Evolutionary conservation across 2,888 invertebrate species (phyloP).

Genomic region (Phasia obesa): DNA sequence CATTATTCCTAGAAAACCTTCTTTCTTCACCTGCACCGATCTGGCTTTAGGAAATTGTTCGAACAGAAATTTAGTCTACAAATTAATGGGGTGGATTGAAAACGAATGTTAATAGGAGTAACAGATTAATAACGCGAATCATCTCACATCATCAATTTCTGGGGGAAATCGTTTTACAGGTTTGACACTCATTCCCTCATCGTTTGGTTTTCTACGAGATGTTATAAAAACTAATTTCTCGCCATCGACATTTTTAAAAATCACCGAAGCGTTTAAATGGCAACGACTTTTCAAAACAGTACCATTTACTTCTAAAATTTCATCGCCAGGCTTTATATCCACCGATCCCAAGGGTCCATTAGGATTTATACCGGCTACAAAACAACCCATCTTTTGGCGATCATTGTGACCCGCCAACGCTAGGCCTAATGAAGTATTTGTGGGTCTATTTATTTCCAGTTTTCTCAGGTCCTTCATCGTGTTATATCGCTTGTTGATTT

Average conservation of each 20-base stretch:
- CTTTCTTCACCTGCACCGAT: conserved; percentile 93
- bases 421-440: conserved; percentile 92
- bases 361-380: conserved; percentile 97
- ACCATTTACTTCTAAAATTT: conserved; percentile 97
- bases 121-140: neutral
- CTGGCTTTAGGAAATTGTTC: conserved; percentile 84
- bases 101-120: neutral
- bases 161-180: conserved; percentile 93
- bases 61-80: conserved; percentile 80
- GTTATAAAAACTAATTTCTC: conserved; percentile 91
- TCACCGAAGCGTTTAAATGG: conserved; percentile 97
- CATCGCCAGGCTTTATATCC: conserved; percentile 94
- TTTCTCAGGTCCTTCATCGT: conserved; percentile 88
- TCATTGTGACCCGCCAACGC: conserved; percentile 97
- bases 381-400: conserved; percentile 96
- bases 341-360: conserved; percentile 90
- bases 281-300: conserved; percentile 96
- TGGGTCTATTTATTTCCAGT: conserved; percentile 87
- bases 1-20: conserved; percentile 91
- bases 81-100: neutral
- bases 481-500: conserved; percentile 96
- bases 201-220: conserved; percentile 79
- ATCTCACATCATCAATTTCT: conserved; percentile 89
- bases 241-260: conserved; percentile 95
- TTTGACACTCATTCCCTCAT: conserved; percentile 91